Evolutionary conservation across 2,888 invertebrate species (phyloP), one percentile per base, ranked within the genome.

Genomic region (Ellobium chinense): DNA sequence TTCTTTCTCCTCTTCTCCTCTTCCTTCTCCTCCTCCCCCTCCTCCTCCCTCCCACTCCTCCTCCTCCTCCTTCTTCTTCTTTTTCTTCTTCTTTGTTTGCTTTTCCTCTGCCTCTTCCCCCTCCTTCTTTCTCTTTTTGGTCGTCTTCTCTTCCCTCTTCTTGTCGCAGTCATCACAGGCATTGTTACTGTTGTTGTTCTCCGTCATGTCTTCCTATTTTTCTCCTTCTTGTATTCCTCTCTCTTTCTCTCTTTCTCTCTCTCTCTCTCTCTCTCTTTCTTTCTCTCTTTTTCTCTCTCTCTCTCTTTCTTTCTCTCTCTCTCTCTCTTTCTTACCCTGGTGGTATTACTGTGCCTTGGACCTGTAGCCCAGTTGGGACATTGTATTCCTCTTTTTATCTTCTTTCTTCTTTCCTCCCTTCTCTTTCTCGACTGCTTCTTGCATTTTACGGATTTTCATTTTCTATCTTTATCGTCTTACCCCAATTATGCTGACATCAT

Each of bases 231-330:
- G 7, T 46, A 7, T 46, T 46, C 18, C 46, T 46, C 18, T 74
- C 39, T 63, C 4, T 74, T 36, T 63, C 39, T 74, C 27, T 63
- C 27, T 62, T 62, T 39, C 24, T 62, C 18, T 74, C 24, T 74
- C 37, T 62, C 60, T 62, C 29, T 63, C 63, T 24, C 37, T 60
- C 60, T 31, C 37, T 24, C 60, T 36, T 62, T 27, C 39, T 9
- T 70, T 24, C 39, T 24, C 31, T 24, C 39, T 18, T 70, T 27
- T 54, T 9, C 39, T 12, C 39, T 60, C 31, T 60, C 60, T 73
- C 34, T 58, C 39, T 74, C 36, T 63, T 36, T 63, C 74, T 39
- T 39, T 63, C 62, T 74, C 63, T 63, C 63, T 74, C 62, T 63
- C 63, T 63, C 63, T 62, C 60, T 74, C 63, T 27, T 18, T 37